These are phyloP conservation scores for Bombus picipes DNA, from an alignment of 1,140 invertebrate species.

Conservation along the genomic window DNA sequence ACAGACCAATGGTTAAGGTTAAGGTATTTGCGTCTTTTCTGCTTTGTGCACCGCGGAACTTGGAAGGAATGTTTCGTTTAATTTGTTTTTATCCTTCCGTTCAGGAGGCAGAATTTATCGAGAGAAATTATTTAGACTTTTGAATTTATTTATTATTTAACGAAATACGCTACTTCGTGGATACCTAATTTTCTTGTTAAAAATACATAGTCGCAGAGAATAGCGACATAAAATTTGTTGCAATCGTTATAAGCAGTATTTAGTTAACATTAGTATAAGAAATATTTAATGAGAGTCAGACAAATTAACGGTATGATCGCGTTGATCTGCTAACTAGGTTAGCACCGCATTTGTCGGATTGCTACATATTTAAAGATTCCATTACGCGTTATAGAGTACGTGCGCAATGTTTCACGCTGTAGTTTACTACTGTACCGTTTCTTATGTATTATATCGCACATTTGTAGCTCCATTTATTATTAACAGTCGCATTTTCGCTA, in stretches of 20 bases:
- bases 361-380: slow-evolving; percentile 57
- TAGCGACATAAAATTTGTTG: no score
- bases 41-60: no score
- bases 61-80: neutral
- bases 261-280: neutral
- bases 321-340: slow-evolving; percentile 31
- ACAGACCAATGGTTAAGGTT: neutral
- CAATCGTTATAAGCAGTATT: no score
- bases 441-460: neutral
- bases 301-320: slow-evolving; percentile 52
- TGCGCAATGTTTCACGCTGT: neutral
- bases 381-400: slow-evolving; percentile 30
- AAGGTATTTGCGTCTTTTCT: neutral
- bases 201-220: no score
- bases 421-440: neutral
- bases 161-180: no score
- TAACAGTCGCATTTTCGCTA: neutral
- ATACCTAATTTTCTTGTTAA: no score
- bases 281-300: slow-evolving; percentile 47
- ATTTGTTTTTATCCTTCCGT: neutral
- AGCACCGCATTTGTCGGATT: slow-evolving; percentile 14
- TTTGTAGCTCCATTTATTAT: neutral
- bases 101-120: neutral
- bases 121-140: no score
- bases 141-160: neutral